These are phyloP conservation scores for Betta splendens DNA, from an alignment of 2,797 vertebrate species.

Conservation along the genomic window DNA sequence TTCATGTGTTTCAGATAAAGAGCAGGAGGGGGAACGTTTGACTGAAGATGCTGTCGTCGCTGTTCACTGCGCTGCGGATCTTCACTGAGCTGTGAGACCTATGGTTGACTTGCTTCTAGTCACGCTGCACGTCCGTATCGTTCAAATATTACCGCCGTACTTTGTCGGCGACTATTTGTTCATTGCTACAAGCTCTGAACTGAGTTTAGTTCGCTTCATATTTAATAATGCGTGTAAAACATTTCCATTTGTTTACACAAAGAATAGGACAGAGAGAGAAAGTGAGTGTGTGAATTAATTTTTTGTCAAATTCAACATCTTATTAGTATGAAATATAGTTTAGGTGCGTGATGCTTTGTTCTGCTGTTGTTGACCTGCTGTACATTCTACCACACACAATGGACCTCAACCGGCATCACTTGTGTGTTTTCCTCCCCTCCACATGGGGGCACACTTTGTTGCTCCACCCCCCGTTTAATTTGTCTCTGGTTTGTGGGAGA, in stretches of 20 bases:
- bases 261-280: too few species aligned
- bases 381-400: background rate
- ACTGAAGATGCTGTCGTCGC: conserved; percentile 60
- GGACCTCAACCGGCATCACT: too few species aligned
- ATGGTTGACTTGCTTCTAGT: background rate
- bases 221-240: too few species aligned
- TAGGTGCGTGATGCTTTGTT: too few species aligned
- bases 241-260: too few species aligned
- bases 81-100: conserved; percentile 71
- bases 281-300: too few species aligned
- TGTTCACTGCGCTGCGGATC: conserved; percentile 50
- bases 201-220: too few species aligned
- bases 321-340: too few species aligned
- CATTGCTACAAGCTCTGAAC: too few species aligned
- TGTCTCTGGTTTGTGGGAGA: conserved; percentile 37
- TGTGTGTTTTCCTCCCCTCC: conserved; percentile 15
- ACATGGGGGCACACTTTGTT: conserved; percentile 38
- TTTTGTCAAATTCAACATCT: too few species aligned
- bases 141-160: too few species aligned
- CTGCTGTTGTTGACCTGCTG: too few species aligned
- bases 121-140: background rate
- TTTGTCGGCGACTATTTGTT: background rate
- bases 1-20: conserved; percentile 60
- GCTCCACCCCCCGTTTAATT: conserved; percentile 35
- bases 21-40: background rate